Percentiles rank a stretch among this genome's conserved stretches.
phyloP scores from a whole-genome alignment of 2,113 vertebrate genomes.

The Phycodurus eques region DNA sequence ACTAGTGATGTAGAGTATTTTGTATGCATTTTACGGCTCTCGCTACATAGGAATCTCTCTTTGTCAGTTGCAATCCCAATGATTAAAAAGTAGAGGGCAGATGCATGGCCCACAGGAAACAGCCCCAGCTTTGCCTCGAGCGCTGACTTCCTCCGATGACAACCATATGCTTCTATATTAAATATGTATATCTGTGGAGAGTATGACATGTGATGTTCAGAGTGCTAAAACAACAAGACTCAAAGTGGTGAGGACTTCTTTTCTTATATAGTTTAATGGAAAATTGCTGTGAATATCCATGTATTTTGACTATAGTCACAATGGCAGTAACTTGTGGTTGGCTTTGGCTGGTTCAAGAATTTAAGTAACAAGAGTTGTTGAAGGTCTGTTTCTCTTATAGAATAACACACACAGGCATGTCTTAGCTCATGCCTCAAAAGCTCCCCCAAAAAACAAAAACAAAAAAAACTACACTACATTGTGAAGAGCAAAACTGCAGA shows the following conservation, averaged over 20 bases:
- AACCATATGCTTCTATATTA: constrained; percentile 59
- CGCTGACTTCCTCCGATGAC: constrained; percentile 54
- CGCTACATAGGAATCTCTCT: neutral
- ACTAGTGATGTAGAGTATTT: neutral
- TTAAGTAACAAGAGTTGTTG: too few species aligned
- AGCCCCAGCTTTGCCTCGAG: constrained; percentile 35
- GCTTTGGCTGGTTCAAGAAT: too few species aligned
- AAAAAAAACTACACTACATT: too few species aligned
- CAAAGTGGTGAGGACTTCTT: neutral
- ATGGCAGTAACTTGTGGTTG: too few species aligned
- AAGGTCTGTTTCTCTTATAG: too few species aligned
- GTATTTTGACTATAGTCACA: neutral
- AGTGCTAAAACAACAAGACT: constrained; percentile 11
- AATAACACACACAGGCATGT: too few species aligned
- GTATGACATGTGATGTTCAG: constrained; percentile 18
- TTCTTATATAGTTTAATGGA: constrained; percentile 19
- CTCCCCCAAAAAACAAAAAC: too few species aligned
- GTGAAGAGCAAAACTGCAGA: too few species aligned
- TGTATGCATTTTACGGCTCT: neutral
- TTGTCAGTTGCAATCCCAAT: neutral
- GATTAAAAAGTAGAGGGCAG: constrained; percentile 25
- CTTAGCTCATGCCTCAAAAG: too few species aligned
- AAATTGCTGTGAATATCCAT: constrained; percentile 8
- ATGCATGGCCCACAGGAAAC: constrained; percentile 43
- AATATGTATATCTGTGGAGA: constrained; percentile 49